Percentiles rank a stretch among this genome's conserved stretches.
Conservation (phyloP, 37 sponge, comb jelly and placozoan species). For the Aplysina aerophoba region DNA sequence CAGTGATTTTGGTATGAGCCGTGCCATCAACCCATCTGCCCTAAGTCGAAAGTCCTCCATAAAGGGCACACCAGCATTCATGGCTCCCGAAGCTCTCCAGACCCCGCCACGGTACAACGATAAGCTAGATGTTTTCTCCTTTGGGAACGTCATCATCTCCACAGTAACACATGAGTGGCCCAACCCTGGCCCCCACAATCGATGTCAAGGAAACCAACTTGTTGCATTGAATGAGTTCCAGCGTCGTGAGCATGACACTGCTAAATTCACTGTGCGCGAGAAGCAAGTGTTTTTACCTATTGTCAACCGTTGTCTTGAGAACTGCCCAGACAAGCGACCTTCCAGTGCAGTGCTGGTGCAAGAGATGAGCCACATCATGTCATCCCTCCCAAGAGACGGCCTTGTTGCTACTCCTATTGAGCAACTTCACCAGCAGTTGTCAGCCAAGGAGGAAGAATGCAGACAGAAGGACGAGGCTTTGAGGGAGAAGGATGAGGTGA, state of each 20-base stretch:
- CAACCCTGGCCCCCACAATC: background rate
- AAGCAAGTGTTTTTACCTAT: background rate
- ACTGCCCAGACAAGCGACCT: background rate
- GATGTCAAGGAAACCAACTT: background rate
- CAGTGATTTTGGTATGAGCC: constrained; percentile 8
- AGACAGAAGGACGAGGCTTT: too few species aligned
- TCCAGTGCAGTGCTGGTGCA: background rate
- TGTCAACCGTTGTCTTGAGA: constrained; percentile 2
- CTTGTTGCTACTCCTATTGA: too few species aligned
- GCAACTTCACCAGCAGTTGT: too few species aligned
- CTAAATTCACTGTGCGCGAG: background rate
- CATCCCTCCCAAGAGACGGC: background rate
- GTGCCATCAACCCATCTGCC: background rate
- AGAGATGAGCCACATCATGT: background rate
- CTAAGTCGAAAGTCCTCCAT: background rate
- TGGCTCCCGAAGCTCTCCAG: constrained; percentile 17
- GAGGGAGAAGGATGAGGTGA: too few species aligned
- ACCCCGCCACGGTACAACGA: background rate
- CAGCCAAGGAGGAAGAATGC: too few species aligned
- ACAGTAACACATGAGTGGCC: background rate
- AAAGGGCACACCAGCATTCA: constrained; percentile 21
- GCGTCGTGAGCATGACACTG: background rate
- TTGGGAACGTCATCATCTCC: constrained; percentile 19
- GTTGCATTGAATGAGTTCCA: constrained; percentile 1
- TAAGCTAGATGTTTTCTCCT: constrained; percentile 13